phyloP scores from a whole-genome alignment of 1,140 invertebrate species.

The Spodoptera litura region DNA sequence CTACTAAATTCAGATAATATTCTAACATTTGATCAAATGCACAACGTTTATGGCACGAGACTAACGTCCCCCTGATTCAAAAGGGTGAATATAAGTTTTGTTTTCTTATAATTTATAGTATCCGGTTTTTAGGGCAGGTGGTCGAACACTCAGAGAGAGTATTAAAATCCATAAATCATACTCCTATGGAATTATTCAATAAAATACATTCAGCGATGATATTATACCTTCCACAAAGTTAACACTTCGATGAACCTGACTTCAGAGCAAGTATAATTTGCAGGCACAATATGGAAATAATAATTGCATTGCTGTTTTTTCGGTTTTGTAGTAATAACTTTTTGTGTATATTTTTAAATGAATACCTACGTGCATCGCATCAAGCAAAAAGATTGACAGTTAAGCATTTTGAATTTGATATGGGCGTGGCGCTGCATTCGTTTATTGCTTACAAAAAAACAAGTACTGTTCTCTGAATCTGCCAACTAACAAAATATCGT shows the following conservation, averaged over 20 bases:
- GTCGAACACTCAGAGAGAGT: constrained; percentile 43
- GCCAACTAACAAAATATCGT: background rate
- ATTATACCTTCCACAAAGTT: constrained; percentile 31
- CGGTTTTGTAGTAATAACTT: constrained; percentile 12
- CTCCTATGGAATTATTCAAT: constrained; percentile 40
- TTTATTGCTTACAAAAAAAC: constrained; percentile 28
- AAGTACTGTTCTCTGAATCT: background rate
- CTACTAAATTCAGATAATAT: constrained; percentile 5
- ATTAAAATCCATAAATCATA: constrained; percentile 49
- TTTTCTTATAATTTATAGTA: constrained; percentile 76
- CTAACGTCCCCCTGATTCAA: constrained; percentile 67
- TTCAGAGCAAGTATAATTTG: constrained; percentile 22
- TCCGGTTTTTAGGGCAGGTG: constrained; percentile 78
- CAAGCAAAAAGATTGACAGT: constrained; percentile 35
- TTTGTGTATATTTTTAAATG: background rate
- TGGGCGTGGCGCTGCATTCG: constrained; percentile 29
- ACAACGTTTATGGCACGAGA: constrained; percentile 65
- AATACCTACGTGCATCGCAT: constrained; percentile 28
- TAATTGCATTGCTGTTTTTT: constrained; percentile 23
- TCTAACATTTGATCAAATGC: constrained; percentile 40
- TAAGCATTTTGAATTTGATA: constrained; percentile 32
- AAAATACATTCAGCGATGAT: constrained; percentile 35
- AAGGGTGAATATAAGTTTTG: constrained; percentile 73
- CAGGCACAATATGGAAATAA: constrained; percentile 31
- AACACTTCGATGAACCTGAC: constrained; percentile 35